Base-by-base conservation (phyloP, 2,888 invertebrate species). In the Fissipunctia ypsillon region DNA sequence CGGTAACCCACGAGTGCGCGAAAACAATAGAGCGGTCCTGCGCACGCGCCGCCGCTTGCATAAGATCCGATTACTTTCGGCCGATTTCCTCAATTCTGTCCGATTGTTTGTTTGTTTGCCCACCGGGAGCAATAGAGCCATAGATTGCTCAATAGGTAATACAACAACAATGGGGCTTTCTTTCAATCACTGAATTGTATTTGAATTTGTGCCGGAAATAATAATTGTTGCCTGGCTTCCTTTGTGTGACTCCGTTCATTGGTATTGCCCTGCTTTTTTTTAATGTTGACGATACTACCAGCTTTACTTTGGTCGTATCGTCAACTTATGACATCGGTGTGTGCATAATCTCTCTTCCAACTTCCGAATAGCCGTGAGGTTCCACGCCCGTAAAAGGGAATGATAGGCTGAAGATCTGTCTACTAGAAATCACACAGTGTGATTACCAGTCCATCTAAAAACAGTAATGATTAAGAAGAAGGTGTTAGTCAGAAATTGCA, bases 41-140 rank as follows among this genome's bases (percentile, higher is more conserved):
- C 86, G 86, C 87, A 83, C 85, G 85, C 86, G 52, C 38, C 38
- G 87, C 79, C 59, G 70, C 69, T 88, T 85, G 73, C 80, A 78
- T 82, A 86, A 87, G 80, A 85, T 87, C 85, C 86, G 87, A 88
- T 88, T 87, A 85, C 85, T 80, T 78, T 76, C 54, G 31, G 60
- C 63, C 67, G 54, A 83, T 78, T 87, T 79, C 79, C 78, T 81
- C 66, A 75, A 73, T 80, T 69, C 63, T 16, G 45, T 43, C 43
- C 54, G 70, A 75, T 78, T 83, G 84, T 83, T 78, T 85, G 78
- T 86, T 83, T 84, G 78, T 88, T 83, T 83, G 81, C 64, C 28
- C 65, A 76, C 67, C 69, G 56, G 67, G 79, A 67, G 74, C 61
- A 50, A 63, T 57, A 50, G 41, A 43, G 69, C 50, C 61, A 45